A percentile compares a stretch with the other conserved stretches of the same genome.
These are phyloP conservation scores for Deroplatys truncata DNA, from an alignment of 2,888 invertebrate genomes.

Conservation along the genomic window DNA sequence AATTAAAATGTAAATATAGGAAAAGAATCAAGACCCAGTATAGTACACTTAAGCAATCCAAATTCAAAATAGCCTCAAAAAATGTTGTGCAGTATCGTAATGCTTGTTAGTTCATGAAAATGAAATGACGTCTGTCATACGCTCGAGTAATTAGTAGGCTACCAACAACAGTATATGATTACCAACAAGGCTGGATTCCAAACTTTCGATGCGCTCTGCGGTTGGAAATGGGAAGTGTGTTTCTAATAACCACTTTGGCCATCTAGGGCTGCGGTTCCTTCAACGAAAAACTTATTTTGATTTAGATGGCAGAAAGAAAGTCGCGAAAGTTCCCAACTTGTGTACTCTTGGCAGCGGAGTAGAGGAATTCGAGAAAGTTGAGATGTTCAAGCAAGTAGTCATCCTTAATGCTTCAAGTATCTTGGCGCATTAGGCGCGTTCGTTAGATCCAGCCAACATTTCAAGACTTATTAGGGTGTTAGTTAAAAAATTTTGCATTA, in stretches of 20 bases:
- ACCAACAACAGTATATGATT: too few relatives aligned
- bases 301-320: neutral
- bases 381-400: neutral
- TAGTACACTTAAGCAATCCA: too few relatives aligned
- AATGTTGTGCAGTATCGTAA: too few relatives aligned
- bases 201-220: neutral
- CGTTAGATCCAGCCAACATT: too few relatives aligned
- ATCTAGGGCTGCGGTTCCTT: neutral
- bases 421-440: neutral
- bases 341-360: slow-evolving; percentile 1
- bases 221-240: neutral
- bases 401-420: neutral
- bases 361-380: slow-evolving; percentile 19
- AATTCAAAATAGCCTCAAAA: too few relatives aligned
- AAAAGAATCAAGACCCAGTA: too few relatives aligned
- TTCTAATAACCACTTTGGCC: neutral
- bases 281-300: neutral
- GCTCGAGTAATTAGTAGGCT: too few relatives aligned
- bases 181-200: neutral
- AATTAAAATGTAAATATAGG: too few relatives aligned
- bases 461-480: too few relatives aligned
- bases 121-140: too few relatives aligned
- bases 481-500: too few relatives aligned
- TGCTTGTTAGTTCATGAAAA: too few relatives aligned
- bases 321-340: slow-evolving; percentile 5